Evolutionary conservation across 1,140 invertebrate genomes (phyloP).

Genomic region (Propsilocerus akamusi): DNA sequence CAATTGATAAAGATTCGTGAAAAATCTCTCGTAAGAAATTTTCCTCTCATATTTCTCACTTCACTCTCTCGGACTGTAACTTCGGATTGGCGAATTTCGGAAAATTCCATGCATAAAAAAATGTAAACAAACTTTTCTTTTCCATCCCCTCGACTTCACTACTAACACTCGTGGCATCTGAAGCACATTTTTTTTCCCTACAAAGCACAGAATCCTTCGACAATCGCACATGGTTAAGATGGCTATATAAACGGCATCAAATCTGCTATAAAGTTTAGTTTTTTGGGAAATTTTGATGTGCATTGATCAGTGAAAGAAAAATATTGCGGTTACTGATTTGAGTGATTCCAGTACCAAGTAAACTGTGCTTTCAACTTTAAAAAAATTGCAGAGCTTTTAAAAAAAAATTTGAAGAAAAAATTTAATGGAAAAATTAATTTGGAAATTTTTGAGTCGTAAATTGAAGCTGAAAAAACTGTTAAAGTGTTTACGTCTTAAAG

Average conservation of each 20-base stretch:
- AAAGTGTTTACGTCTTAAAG: not conserved
- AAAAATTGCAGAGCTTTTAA: no score
- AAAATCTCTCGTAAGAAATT: not conserved
- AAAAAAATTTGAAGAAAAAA: not conserved
- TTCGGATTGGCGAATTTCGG: not conserved
- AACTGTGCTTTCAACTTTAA: no score
- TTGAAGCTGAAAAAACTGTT: not conserved
- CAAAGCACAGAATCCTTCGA: no score
- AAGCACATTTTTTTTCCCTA: not conserved
- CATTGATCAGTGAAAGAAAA: no score
- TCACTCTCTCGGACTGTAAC: no score
- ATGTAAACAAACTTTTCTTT: conserved; percentile 1
- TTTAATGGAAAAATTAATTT: not conserved
- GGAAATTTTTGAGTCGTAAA: not conserved
- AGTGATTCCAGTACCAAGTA: no score
- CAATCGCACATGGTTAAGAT: not conserved
- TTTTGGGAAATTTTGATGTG: not conserved
- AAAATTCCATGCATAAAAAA: no score
- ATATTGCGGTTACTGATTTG: no score
- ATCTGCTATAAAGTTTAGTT: conserved; percentile 1
- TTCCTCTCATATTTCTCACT: not conserved
- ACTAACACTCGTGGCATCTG: not conserved
- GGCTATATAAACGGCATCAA: conserved; percentile 1
- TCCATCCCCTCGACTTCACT: not conserved
- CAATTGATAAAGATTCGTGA: conserved; percentile 20